Conservation (phyloP, 2,888 invertebrate species). For the Tuta absoluta region DNA sequence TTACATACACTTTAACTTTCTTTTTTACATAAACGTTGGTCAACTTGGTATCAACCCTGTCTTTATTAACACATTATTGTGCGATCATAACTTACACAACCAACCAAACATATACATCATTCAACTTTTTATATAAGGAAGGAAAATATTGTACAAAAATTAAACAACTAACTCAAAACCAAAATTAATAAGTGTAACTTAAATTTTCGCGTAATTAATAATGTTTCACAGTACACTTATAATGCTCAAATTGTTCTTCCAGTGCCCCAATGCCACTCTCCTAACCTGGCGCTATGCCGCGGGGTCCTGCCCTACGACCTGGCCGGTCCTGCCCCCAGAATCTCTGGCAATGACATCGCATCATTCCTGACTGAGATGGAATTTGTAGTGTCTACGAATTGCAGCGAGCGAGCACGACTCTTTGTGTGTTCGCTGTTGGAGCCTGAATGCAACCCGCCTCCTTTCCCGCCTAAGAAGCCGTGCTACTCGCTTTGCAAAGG, state of each 20-base stretch:
- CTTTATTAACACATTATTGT: too few relatives aligned
- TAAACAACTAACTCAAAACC: neutral
- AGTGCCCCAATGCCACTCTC: constrained; percentile 78
- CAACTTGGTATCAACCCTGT: too few relatives aligned
- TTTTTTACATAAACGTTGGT: too few relatives aligned
- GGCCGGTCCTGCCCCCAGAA: constrained; percentile 73
- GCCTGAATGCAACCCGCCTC: constrained; percentile 84
- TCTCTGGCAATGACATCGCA: constrained; percentile 63
- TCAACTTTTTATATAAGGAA: too few relatives aligned
- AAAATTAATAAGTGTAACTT: too few relatives aligned
- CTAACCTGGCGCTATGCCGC: constrained; percentile 78
- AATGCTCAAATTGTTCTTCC: constrained; percentile 34
- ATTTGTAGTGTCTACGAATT: constrained; percentile 82
- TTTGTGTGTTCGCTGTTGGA: constrained; percentile 84
- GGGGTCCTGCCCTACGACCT: constrained; percentile 85
- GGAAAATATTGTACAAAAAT: too few relatives aligned
- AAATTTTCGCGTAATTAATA: too few relatives aligned
- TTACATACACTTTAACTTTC: too few relatives aligned
- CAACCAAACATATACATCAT: too few relatives aligned
- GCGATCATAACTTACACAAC: too few relatives aligned
- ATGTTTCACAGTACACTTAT: too few relatives aligned
- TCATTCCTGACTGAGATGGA: constrained; percentile 80
- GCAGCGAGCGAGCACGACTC: constrained; percentile 82
- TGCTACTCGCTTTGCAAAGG: constrained; percentile 85
- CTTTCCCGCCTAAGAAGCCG: constrained; percentile 81